Conservation (phyloP, 1,140 invertebrate species). For the Paramacrobiotus metropolitanus region DNA sequence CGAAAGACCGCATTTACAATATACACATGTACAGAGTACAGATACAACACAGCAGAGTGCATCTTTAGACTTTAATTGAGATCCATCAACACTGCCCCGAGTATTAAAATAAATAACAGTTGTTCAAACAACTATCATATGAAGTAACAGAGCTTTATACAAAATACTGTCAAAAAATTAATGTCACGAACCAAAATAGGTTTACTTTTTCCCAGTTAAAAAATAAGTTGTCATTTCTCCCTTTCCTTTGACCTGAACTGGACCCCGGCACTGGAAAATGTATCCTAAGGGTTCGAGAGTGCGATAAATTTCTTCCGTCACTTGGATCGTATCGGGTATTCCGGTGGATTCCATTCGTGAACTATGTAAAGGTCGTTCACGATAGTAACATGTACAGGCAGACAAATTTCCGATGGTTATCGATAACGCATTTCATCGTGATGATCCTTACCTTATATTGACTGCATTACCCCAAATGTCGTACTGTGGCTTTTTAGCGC, state of each 20-base stretch:
- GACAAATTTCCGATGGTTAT: too few relatives aligned
- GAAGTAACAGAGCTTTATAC: too few relatives aligned
- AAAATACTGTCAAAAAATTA: too few relatives aligned
- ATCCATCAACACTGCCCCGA: too few relatives aligned
- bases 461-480: conserved; percentile 92
- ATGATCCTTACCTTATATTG: conserved; percentile 51
- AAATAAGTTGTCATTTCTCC: conserved; percentile 83
- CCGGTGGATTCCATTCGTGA: conserved; percentile 58
- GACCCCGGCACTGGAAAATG: conserved; percentile 52
- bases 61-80: too few relatives aligned
- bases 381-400: not conserved
- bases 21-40: too few relatives aligned
- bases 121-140: too few relatives aligned
- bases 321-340: conserved; percentile 56
- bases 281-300: conserved; percentile 48
- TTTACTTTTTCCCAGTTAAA: conserved; percentile 41
- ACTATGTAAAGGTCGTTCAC: not conserved
- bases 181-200: too few relatives aligned
- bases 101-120: too few relatives aligned
- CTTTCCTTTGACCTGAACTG: conserved; percentile 74
- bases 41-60: too few relatives aligned
- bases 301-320: conserved; percentile 58
- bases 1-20: too few relatives aligned
- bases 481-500: conserved; percentile 76
- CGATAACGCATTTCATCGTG: conserved; percentile 21